These are phyloP conservation scores for Petroica traversi DNA, from an alignment of 2,113 vertebrate genomes.

Conservation along the genomic window DNA sequence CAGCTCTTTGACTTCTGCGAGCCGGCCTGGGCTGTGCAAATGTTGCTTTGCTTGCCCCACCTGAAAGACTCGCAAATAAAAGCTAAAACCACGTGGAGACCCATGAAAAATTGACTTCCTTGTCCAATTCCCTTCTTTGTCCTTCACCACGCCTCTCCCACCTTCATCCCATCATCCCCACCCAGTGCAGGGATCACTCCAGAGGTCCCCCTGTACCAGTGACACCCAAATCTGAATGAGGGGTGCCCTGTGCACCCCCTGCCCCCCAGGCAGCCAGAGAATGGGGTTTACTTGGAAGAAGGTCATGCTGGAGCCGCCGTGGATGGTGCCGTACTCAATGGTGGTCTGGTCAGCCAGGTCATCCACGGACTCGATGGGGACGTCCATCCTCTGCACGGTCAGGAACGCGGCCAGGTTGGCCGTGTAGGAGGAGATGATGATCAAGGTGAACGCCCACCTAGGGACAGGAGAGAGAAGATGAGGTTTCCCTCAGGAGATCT, in stretches of 20 bases:
- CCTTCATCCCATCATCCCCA: background rate
- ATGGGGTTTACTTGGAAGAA: slow-evolving; percentile 90
- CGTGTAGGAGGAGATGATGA: slow-evolving; percentile 99
- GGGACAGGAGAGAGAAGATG: background rate
- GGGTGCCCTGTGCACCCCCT: background rate
- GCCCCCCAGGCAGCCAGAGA: background rate
- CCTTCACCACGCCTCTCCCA: background rate
- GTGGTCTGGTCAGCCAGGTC: slow-evolving; percentile 97
- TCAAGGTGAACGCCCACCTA: slow-evolving; percentile 98
- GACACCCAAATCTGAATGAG: background rate
- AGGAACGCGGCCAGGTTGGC: slow-evolving; percentile 97
- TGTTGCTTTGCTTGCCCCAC: background rate
- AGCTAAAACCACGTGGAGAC: background rate
- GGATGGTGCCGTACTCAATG: slow-evolving; percentile 97
- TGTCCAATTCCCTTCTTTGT: background rate
- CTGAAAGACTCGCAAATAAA: background rate
- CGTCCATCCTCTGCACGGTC: slow-evolving; percentile 95
- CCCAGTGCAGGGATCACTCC: background rate
- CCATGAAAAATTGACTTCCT: background rate
- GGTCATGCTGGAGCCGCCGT: slow-evolving; percentile 97
- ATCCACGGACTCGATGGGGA: slow-evolving; percentile 96
- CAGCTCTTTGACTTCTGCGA: background rate
- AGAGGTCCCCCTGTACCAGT: background rate
- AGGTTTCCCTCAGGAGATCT: background rate
- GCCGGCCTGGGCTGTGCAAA: background rate